A percentile compares a stretch with the other conserved stretches of the same genome.
Conservation (phyloP, 2,888 invertebrate genomes). For the Dione juno region DNA sequence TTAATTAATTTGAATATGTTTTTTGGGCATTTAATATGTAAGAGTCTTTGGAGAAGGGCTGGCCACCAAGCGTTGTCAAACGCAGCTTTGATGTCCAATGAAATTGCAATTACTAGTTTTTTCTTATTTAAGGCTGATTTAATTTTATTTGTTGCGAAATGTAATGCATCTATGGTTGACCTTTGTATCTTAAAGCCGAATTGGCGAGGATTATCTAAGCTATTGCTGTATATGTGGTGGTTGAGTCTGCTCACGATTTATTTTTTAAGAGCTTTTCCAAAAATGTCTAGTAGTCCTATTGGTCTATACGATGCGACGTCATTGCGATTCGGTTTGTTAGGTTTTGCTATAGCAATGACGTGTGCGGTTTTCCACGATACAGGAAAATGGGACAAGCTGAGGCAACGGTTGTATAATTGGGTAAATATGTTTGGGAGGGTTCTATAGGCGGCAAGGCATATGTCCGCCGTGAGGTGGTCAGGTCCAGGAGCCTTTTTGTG, state of each 20-base stretch:
- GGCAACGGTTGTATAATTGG: neutral
- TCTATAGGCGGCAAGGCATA: too few species aligned
- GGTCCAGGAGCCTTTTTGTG: too few species aligned
- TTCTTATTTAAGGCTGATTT: neutral
- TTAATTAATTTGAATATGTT: slow-evolving; percentile 44
- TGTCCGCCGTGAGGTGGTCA: too few species aligned
- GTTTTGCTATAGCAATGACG: neutral
- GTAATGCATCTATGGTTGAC: neutral
- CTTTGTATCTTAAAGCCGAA: neutral
- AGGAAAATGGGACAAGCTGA: neutral
- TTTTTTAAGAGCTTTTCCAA: neutral
- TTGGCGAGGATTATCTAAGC: neutral
- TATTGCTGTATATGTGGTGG: neutral
- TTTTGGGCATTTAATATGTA: slow-evolving; percentile 36
- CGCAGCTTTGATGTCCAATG: neutral
- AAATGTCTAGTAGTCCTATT: neutral
- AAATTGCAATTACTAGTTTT: neutral
- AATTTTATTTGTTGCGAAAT: neutral
- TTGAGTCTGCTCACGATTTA: neutral
- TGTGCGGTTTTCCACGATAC: neutral
- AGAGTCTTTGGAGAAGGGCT: slow-evolving; percentile 39
- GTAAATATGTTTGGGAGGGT: neutral
- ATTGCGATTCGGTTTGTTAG: neutral
- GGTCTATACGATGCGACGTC: neutral
- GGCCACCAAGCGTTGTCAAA: slow-evolving; percentile 36